Evolutionary conservation across 2,888 invertebrate genomes (phyloP).

Genomic region (Andrena haemorrhoa): DNA sequence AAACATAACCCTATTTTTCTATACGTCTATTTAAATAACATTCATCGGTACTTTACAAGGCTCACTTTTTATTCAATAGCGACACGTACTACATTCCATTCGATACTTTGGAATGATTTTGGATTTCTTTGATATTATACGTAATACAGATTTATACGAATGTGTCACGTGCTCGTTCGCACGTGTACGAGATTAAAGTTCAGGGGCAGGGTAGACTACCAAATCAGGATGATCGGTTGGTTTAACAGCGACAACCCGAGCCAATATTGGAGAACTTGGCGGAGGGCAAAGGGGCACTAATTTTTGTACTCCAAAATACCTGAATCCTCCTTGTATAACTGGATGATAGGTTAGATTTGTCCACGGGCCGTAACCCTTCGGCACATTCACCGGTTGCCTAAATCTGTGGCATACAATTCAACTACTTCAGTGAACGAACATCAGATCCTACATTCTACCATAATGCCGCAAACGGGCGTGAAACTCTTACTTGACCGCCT

Average conservation of each 20-base stretch:
- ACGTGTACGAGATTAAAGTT: neutral
- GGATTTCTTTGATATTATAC: neutral
- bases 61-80: neutral
- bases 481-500: constrained; percentile 52
- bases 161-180: neutral
- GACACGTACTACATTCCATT: neutral
- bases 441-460: neutral
- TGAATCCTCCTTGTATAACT: constrained; percentile 62
- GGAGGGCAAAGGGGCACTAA: constrained; percentile 51
- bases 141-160: neutral
- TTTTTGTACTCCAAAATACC: constrained; percentile 60
- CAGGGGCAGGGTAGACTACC: constrained; percentile 51
- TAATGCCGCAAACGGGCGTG: neutral
- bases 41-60: neutral
- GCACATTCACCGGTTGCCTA: constrained; percentile 34
- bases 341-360: constrained; percentile 57
- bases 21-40: neutral
- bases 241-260: constrained; percentile 49
- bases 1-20: constrained; percentile 36
- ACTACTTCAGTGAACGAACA: neutral
- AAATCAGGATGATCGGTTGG: constrained; percentile 57
- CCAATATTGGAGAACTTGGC: constrained; percentile 52
- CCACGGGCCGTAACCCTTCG: constrained; percentile 41
- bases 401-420: constrained; percentile 52
- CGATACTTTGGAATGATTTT: neutral